Evolutionary conservation across 2,797 vertebrate genomes (phyloP), one percentile per base, ranked within the genome.

Genomic region (Pipistrellus pygmaeus): DNA sequence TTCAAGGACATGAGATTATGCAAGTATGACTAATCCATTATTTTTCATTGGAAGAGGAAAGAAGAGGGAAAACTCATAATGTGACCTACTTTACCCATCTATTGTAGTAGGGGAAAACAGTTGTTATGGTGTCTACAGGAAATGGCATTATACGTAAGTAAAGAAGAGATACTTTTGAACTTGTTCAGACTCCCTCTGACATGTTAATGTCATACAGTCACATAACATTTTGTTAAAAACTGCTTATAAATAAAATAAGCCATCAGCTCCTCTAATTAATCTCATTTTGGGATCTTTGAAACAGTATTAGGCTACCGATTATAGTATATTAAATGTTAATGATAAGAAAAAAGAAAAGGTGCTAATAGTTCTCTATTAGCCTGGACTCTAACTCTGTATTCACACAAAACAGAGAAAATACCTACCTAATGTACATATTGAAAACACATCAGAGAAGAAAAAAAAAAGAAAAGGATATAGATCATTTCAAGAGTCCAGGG

Each of bases 211-310:
- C 3, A 2, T 21, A 62, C 75, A 85, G 6, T 41, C 73, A 75
- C 14, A 46, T 15, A 71, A 13, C 23, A 27, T 82, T 91, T 91
- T 32, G 12, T 87, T 76, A n/a, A 76, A 38, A 76, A 41, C 21
- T 76, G 9, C 55, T 91, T 76, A 91, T 60, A 82, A 85, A 64
- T n/a, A 23, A 81, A 75, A 83, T 57, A 87, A 89, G 62, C n/a
- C 78, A 77, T 82, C 3, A 82, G 15, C 35, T 76, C 44, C 18
- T 41, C 27, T 57, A 10, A 91, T 51, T 82, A 48, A 44, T 62
- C 21, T 93, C 27, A 4, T 23, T 64, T 78, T 12, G 41, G 35
- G 60, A 38, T 69, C 62, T 85, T 23, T 88, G 51, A 68, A 66
- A 77, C 4, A 64, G n/a, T 13, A 69, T 75, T 85, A 81, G 17